A percentile compares a stretch with the other conserved stretches of the same genome.
Conservation (phyloP, 2,888 invertebrate genomes). For the Orthonevra nobilis region DNA sequence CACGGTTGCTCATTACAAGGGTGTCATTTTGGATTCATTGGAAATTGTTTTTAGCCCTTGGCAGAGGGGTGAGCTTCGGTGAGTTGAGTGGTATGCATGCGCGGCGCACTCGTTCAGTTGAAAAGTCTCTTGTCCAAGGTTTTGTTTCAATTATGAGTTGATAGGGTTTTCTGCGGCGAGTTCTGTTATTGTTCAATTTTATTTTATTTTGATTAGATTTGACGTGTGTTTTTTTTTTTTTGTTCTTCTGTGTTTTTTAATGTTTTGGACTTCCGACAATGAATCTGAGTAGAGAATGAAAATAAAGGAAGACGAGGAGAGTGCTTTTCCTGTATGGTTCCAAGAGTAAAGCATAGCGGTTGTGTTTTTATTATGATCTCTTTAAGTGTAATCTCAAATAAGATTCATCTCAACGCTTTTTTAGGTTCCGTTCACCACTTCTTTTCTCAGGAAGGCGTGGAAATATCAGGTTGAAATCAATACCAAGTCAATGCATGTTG, state of each 20-base stretch:
- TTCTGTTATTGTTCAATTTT: conserved; percentile 46
- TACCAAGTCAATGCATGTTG: no score
- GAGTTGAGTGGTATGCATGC: no score
- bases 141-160: conserved; percentile 53
- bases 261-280: conserved; percentile 11
- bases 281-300: background rate
- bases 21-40: conserved; percentile 49
- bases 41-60: conserved; percentile 57
- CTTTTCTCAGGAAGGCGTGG: no score
- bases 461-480: no score
- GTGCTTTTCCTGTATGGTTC: background rate
- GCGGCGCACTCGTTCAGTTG: conserved; percentile 13
- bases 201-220: conserved; percentile 41
- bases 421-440: no score
- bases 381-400: no score
- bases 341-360: background rate
- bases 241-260: background rate
- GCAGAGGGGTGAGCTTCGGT: conserved; percentile 42
- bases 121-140: conserved; percentile 34
- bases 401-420: no score
- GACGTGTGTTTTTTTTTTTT: background rate
- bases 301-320: no score
- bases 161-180: conserved; percentile 11
- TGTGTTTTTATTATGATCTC: no score
- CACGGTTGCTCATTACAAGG: conserved; percentile 69